Base-by-base conservation (phyloP, 2,888 invertebrate genomes). In the Aphrophora alni region DNA sequence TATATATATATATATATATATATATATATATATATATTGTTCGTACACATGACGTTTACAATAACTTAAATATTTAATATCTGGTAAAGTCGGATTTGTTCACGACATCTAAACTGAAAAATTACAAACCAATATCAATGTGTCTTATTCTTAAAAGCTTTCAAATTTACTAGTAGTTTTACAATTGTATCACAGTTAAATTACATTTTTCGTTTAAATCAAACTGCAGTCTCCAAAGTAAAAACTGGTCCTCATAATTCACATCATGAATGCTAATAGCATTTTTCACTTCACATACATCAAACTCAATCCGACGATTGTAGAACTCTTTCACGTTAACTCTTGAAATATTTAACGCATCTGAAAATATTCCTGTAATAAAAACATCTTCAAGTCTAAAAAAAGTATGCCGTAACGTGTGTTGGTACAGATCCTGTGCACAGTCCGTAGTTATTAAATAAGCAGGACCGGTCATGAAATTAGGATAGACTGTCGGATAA, bases 361-460 rank as follows among this genome's bases (percentile, higher is more conserved):
- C 92, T 10, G 96, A 96, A 77, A 97, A 93, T 85, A 98, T 94
- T 81, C 98, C 98, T 76, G 97, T 97, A 82, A 95, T 92, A 88
- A 95, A 97, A 82, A 98, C 96, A 89, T 98, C 98, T 89, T 98
- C 98, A 79, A 97, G 90, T 85, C 95, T 95, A 85, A 97, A 90
- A 88, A 95, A 95, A 77, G 92, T 93, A 85, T 91, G 92, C 83
- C 92, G 90, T 82, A 94, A 89, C 28, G 96, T 93, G 73, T 92
- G 92, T 24, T 88, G 88, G 87, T 94, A 94, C 80, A 97, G 89
- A 85, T 92, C 92, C 80, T 92, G 91, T 70, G 95, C 91, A 77
- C 94, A 90, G 87, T 95, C 94, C 77, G 91, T 91, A 77, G 95
- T 93, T 87, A 98, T 88, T 77, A 97, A 89, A 89, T 98, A 98